Base-by-base conservation (phyloP, 1,140 invertebrate genomes). In the Ceratosolen fusciceps region DNA sequence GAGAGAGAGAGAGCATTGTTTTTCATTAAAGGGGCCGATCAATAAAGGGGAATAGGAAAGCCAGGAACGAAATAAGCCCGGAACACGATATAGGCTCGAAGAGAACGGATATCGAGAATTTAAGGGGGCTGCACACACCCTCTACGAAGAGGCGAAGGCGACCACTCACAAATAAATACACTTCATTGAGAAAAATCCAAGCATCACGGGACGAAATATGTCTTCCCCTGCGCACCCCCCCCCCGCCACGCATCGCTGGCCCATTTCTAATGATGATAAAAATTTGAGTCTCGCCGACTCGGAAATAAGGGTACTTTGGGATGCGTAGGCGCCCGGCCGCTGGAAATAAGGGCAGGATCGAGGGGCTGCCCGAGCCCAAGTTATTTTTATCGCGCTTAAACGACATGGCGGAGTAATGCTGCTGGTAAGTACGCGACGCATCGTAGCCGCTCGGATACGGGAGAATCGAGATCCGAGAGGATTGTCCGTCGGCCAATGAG, bases 361-460 rank as follows among this genome's bases (percentile, higher is more conserved):
- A 47, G n/a, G 65, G 67, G 52, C 5, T 29, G 12, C 37, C 37
- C 14, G 37, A 37, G 7, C 75, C 8, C 21, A 16, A 31, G 52
- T 71, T 77, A 43, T 77, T 77, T 76, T 77, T 56, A 71, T 77
- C 60, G 31, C 16, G 60, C 58, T 39, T 67, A 67, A 76, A 54
- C 74, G 74, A 29, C 37, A 37, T 26, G 43, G 16, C 37, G 19
- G n/a, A 24, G 31, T 73, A 72, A 54, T 34, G 16, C 49, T 34
- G 16, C 49, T 39, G n/a, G n/a, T 29, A 14, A 52, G 49, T 24
- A 31, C 4, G 14, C 34, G n/a, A n/a, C n/a, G n/a, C n/a, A n/a
- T n/a, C 31, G 19, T 58, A 3, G 24, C 43, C 54, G 54, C 49
- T 5, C 26, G 74, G 58, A 76, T 54, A 52, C 16, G n/a, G 29